Conservation (phyloP, 1,140 invertebrate species). For the Octopus bimaculoides region DNA sequence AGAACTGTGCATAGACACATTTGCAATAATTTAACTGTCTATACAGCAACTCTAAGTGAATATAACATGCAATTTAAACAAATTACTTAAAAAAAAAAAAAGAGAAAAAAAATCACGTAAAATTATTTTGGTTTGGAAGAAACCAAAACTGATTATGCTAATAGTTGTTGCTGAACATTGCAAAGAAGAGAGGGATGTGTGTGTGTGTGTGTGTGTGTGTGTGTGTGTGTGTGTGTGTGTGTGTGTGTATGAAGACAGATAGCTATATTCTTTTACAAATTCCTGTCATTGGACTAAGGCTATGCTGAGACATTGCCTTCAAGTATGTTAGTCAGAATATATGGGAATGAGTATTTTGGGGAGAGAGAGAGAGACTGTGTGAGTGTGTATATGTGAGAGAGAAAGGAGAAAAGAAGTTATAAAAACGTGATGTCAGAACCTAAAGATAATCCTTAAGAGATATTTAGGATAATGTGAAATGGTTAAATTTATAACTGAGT, state of each 20-base stretch:
- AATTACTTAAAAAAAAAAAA: too few species aligned
- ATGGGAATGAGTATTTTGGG: not conserved
- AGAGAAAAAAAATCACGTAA: too few species aligned
- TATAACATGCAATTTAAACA: too few species aligned
- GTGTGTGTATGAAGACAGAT: not conserved
- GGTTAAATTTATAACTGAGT: too few species aligned
- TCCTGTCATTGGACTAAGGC: not conserved
- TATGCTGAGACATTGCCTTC: not conserved
- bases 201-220: not conserved
- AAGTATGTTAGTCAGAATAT: not conserved
- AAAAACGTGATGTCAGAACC: not conserved
- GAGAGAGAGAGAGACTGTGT: not conserved
- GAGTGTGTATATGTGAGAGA: not conserved
- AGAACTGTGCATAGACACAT: too few species aligned
- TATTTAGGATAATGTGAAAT: not conserved
- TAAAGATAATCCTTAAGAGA: not conserved
- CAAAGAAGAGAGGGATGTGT: not conserved
- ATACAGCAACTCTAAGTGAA: too few species aligned
- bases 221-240: not conserved
- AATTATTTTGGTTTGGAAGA: too few species aligned
- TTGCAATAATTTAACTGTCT: too few species aligned
- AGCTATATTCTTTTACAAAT: not conserved
- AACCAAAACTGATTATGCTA: too few species aligned
- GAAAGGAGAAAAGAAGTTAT: not conserved
- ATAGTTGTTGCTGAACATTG: too few species aligned